A percentile compares a stretch with the other conserved stretches of the same genome.
These are phyloP conservation scores for Pyrrhosoma nymphula DNA, from an alignment of 2,888 invertebrate species.

Conservation along the genomic window DNA sequence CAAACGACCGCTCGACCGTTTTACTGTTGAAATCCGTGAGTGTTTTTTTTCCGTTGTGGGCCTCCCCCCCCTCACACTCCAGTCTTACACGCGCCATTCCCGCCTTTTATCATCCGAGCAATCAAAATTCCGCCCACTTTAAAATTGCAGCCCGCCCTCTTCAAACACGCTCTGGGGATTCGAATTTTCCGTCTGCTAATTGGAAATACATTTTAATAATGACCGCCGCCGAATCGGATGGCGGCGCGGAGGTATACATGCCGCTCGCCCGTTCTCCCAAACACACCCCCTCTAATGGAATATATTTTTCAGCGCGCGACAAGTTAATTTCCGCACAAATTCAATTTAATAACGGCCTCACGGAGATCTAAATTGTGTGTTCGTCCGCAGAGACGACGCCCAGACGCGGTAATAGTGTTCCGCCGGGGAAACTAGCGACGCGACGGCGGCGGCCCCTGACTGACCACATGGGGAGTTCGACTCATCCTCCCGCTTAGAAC, in stretches of 20 bases:
- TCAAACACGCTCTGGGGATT: constrained; percentile 13
- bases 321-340: constrained; percentile 60
- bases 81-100: neutral
- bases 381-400: neutral
- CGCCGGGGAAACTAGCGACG: neutral
- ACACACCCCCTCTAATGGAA: neutral
- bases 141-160: neutral
- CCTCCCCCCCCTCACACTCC: neutral
- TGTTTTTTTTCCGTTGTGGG: neutral
- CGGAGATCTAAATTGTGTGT: constrained; percentile 41
- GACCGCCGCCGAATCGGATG: neutral
- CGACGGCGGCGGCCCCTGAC: neutral
- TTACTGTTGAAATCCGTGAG: neutral
- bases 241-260: neutral
- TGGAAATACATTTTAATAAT: constrained; percentile 39
- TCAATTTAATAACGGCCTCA: constrained; percentile 44
- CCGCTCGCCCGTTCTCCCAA: neutral
- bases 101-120: constrained; percentile 9
- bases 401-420: neutral
- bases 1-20: neutral
- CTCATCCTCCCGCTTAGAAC: no score
- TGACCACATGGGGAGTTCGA: no score
- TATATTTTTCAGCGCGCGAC: constrained; percentile 60
- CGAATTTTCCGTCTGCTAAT: constrained; percentile 33
- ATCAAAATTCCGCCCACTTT: constrained; percentile 36